Percentiles rank a stretch among this genome's conserved stretches.
Conservation (phyloP, 1,140 invertebrate species). For the Colletes latitarsis region DNA sequence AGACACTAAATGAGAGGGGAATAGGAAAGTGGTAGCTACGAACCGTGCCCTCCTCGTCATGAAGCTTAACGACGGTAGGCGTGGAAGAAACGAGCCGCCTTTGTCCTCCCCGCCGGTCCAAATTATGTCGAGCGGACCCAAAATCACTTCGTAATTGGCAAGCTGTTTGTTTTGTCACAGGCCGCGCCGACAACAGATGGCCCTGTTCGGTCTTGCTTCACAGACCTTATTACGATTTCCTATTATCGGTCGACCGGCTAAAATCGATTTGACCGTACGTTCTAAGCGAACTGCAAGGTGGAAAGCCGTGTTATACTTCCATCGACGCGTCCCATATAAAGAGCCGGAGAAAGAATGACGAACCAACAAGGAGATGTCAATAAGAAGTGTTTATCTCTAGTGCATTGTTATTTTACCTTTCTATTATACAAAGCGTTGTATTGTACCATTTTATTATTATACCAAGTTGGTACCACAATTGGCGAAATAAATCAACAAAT, state of each 20-base stretch:
- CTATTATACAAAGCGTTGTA: too few species aligned
- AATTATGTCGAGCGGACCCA: constrained; percentile 73
- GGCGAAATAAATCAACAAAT: too few species aligned
- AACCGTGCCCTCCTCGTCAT: constrained; percentile 31
- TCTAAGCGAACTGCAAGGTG: not conserved
- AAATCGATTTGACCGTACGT: constrained; percentile 55
- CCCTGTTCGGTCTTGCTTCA: constrained; percentile 35
- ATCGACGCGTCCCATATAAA: too few species aligned
- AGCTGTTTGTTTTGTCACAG: constrained; percentile 77
- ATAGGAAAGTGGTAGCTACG: constrained; percentile 51
- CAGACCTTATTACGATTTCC: constrained; percentile 55
- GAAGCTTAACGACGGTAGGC: constrained; percentile 68
- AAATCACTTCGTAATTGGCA: constrained; percentile 74
- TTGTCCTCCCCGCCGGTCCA: constrained; percentile 69
- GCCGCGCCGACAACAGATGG: constrained; percentile 65
- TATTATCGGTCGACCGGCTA: constrained; percentile 47
- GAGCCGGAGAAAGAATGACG: not conserved
- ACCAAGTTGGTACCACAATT: too few species aligned
- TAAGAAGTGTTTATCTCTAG: too few species aligned
- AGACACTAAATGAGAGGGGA: constrained; percentile 66
- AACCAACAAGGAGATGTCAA: not conserved
- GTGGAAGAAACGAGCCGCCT: constrained; percentile 66
- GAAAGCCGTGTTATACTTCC: not conserved
- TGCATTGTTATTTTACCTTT: too few species aligned
- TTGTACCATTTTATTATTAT: too few species aligned